These are phyloP conservation scores for Zhuqinia jingwanae DNA, from an alignment of 2,888 invertebrate genomes.

Conservation along the genomic window DNA sequence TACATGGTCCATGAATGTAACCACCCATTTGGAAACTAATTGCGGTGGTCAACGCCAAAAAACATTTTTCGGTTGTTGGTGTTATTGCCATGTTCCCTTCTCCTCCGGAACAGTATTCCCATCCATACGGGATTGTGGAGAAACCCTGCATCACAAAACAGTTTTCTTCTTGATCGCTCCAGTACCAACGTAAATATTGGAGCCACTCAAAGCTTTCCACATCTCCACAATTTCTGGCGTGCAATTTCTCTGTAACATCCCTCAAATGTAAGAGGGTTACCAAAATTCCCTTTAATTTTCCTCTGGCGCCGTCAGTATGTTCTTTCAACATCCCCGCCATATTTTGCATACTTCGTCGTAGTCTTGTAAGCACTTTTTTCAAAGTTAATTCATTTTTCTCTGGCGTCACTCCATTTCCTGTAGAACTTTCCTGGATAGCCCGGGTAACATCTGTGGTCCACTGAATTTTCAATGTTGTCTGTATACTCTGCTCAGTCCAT, in stretches of 20 bases:
- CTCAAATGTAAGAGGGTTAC: background rate
- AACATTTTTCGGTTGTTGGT: background rate
- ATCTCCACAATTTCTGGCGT: background rate
- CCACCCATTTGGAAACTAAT: slow-evolving; percentile 41
- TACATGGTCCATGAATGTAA: slow-evolving; percentile 4
- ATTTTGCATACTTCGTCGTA: slow-evolving; percentile 1
- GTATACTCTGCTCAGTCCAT: slow-evolving; percentile 33
- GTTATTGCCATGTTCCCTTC: background rate
- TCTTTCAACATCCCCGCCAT: background rate
- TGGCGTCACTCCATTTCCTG: background rate
- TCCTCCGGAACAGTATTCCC: background rate
- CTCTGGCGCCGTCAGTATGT: background rate
- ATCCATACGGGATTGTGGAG: slow-evolving; percentile 7
- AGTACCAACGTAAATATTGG: slow-evolving; percentile 24
- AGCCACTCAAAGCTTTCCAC: slow-evolving; percentile 46
- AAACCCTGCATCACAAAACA: slow-evolving; percentile 5
- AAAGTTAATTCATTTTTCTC: background rate
- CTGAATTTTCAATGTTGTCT: slow-evolving; percentile 6
- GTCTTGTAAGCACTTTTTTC: slow-evolving; percentile 14
- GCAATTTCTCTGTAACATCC: slow-evolving; percentile 32
- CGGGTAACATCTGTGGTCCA: slow-evolving; percentile 36
- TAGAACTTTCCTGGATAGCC: background rate
- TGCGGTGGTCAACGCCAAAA: slow-evolving; percentile 46
- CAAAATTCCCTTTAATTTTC: background rate
- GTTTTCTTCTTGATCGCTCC: background rate